phyloP scores from a whole-genome alignment of 2,113 vertebrate genomes.

The Gymnocephalus cernua region DNA sequence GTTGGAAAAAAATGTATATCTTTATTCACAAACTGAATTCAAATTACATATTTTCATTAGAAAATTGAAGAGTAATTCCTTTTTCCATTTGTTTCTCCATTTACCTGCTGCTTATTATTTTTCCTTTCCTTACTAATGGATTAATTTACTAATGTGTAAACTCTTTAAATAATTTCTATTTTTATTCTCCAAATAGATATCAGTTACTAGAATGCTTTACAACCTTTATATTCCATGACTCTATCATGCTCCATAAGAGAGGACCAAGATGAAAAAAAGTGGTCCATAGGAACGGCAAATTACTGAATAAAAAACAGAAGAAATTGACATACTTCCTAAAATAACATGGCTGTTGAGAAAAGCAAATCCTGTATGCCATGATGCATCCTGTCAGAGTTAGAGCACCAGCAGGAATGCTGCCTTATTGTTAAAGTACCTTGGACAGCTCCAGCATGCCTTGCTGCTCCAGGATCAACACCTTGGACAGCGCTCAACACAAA shows the following conservation, averaged over 20 bases:
- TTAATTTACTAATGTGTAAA: too few species aligned
- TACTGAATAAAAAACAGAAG: not conserved
- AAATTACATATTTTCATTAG: too few species aligned
- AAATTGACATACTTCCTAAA: not conserved
- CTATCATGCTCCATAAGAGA: not conserved
- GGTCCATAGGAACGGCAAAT: not conserved
- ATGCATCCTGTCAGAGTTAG: not conserved
- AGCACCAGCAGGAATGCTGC: not conserved
- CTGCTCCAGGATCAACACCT: conserved; percentile 34
- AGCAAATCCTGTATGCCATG: not conserved
- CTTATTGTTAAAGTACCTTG: not conserved
- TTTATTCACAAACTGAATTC: too few species aligned
- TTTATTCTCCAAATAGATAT: too few species aligned
- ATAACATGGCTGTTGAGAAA: not conserved
- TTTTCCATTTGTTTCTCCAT: too few species aligned
- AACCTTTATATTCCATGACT: too few species aligned
- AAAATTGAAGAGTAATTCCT: not conserved
- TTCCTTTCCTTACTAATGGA: too few species aligned
- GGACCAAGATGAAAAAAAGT: not conserved
- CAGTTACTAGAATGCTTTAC: too few species aligned
- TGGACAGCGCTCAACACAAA: conserved; percentile 20
- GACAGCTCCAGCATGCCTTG: not conserved
- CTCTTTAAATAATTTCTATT: too few species aligned
- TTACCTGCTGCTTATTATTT: too few species aligned
- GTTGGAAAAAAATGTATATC: too few species aligned